Base-by-base conservation (phyloP, 2,888 invertebrate genomes). In the Sclerodermus sp. region DNA sequence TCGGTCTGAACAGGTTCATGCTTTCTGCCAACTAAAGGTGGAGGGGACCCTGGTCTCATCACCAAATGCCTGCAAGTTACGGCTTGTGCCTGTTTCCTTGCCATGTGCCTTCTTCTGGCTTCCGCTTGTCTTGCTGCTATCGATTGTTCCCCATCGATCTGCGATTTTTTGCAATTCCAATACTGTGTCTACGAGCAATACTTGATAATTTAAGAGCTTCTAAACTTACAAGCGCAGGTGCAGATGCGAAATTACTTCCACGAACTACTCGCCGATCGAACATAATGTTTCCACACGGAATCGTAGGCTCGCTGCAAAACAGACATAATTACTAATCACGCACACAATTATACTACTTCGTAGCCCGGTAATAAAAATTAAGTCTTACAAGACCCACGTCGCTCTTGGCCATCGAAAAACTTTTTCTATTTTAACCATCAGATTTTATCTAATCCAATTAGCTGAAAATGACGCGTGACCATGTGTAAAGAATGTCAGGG, bases 1-100 rank as follows among this genome's bases (percentile, higher is more conserved):
- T 96, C 95, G 1, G 96, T 96, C 82, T 96, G 96, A 39, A 95
- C 86, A 55, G 88, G 87, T 67, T 90, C 91, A 80, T 94, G 93
- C 45, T 87, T 86, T 55, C 95, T 84, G 17, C 93, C 94, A 46
- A 87, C 85, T 34, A 93, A 89, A 12, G 90, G 87, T 36, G 90
- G 91, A 53, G 91, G 91, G 13, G 90, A 87, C 53, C 84, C 85
- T 46, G 86, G 82, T 29, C 85, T 79, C 31, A 84, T 72, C 50
- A 80, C 71, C 15, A 81, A 71, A 14, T 79, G 72, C 53, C 79
- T 77, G 8, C 80, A 80, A 67, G 76, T 82, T 70, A 81, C 86
- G 61, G 82, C 83, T 79, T 83, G 86, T 41, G 82, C 86, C 57
- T 88, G 85, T 70, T 89, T 87, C 59, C 90, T 82, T 0, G 90